phyloP scores from a whole-genome alignment of 2,113 vertebrate species.

The Cottus gobio region DNA sequence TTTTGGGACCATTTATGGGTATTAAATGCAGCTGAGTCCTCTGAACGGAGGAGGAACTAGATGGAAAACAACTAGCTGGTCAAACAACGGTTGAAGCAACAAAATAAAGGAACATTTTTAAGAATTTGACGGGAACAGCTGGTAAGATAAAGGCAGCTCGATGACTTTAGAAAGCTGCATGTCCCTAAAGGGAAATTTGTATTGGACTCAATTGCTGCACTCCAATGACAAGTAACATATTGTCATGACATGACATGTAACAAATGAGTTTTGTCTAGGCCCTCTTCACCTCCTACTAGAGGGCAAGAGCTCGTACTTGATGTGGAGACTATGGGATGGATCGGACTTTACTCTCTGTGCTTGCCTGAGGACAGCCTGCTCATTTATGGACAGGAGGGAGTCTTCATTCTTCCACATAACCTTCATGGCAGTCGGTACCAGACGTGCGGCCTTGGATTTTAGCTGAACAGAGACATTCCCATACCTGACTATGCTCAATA shows the following conservation, averaged over 20 bases:
- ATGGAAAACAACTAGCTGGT: too few species aligned
- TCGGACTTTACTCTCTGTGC: not conserved
- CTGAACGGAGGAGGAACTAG: slow-evolving; percentile 2
- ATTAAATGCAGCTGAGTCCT: slow-evolving; percentile 4
- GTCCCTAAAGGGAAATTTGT: not conserved
- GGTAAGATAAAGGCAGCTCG: not conserved
- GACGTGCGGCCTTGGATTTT: not conserved
- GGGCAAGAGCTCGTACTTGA: not conserved
- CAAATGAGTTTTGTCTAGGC: not conserved
- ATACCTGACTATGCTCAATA: not conserved
- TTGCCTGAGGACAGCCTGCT: not conserved
- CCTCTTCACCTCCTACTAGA: not conserved
- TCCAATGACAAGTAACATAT: not conserved
- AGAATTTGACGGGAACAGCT: not conserved
- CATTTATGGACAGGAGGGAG: not conserved
- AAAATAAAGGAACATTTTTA: not conserved
- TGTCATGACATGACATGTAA: not conserved
- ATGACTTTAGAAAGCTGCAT: not conserved
- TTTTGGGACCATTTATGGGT: not conserved
- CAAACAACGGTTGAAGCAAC: not conserved
- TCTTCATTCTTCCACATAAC: not conserved
- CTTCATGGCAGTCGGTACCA: not conserved
- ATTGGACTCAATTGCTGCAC: not conserved
- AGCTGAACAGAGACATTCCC: not conserved
- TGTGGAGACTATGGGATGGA: not conserved